phyloP scores from a whole-genome alignment of 2,888 invertebrate genomes.

The Apoda limacodes region DNA sequence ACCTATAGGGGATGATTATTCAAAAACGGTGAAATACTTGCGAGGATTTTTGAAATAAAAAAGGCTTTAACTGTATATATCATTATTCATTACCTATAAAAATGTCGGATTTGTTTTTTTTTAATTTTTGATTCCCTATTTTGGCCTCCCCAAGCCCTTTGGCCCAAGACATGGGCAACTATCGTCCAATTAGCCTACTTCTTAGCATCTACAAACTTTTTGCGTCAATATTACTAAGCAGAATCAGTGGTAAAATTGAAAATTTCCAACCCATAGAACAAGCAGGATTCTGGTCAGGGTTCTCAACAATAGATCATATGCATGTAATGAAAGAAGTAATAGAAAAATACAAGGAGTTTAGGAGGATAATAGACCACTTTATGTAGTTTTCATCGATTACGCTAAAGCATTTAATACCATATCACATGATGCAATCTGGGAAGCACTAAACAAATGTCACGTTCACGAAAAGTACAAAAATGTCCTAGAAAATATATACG shows the following conservation, averaged over 20 bases:
- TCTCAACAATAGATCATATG: no score
- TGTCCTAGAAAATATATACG: constrained; percentile 4
- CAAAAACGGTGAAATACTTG: no score
- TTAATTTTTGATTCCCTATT: no score
- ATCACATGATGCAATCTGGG: constrained; percentile 6
- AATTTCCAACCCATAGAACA: constrained; percentile 3
- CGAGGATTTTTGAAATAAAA: no score
- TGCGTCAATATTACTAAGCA: constrained; percentile 2
- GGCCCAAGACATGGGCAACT: constrained; percentile 8
- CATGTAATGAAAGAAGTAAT: constrained; percentile 5
- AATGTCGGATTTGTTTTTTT: no score
- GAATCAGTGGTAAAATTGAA: constrained; percentile 4
- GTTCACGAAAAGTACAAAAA: constrained; percentile 4
- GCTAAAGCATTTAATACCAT: constrained; percentile 7
- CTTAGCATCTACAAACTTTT: constrained; percentile 8
- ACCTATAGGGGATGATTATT: no score
- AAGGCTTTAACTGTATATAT: no score
- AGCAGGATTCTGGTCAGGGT: no score
- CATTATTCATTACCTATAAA: no score
- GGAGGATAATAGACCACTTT: constrained; percentile 8
- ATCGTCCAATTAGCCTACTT: no score
- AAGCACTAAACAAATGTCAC: constrained; percentile 7
- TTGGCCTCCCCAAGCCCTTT: no score
- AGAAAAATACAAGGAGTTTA: constrained; percentile 7
- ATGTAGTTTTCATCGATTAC: constrained; percentile 7